phyloP scores from a whole-genome alignment of 2,113 vertebrate genomes.

The Calcarius ornatus region DNA sequence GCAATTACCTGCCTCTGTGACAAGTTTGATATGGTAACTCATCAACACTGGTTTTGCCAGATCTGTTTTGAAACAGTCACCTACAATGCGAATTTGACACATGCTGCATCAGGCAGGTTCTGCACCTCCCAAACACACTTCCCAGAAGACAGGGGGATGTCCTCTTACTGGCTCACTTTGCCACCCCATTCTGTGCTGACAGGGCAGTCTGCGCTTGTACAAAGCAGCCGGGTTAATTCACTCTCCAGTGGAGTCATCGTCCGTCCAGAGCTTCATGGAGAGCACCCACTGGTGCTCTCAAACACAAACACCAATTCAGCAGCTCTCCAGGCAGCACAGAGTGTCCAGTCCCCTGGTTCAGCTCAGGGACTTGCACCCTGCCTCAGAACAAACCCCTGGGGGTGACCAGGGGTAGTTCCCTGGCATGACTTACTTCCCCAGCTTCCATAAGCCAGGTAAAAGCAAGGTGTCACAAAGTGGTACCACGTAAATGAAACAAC shows the following conservation, averaged over 20 bases:
- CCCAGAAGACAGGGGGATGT: background rate
- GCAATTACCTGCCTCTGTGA: slow-evolving; percentile 41
- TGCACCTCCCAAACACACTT: background rate
- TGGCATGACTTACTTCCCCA: background rate
- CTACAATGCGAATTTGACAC: background rate
- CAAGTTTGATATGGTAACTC: slow-evolving; percentile 27
- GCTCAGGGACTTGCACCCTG: background rate
- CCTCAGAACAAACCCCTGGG: background rate
- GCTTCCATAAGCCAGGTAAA: background rate
- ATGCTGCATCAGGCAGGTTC: background rate
- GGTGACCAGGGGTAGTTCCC: background rate
- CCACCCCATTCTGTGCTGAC: background rate
- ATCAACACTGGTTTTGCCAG: slow-evolving; percentile 32
- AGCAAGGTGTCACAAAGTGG: background rate
- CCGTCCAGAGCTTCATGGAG: accelerated
- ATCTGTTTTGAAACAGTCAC: slow-evolving; percentile 40
- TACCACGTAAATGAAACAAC: background rate
- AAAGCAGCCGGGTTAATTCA: background rate
- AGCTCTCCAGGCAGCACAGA: background rate
- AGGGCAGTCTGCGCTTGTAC: background rate
- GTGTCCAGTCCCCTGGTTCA: background rate
- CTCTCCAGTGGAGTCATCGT: accelerated
- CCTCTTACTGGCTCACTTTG: background rate
- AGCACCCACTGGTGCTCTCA: accelerated
- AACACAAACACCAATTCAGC: background rate